phyloP scores from a whole-genome alignment of 1,140 invertebrate genomes.

The Musca vetustissima region DNA sequence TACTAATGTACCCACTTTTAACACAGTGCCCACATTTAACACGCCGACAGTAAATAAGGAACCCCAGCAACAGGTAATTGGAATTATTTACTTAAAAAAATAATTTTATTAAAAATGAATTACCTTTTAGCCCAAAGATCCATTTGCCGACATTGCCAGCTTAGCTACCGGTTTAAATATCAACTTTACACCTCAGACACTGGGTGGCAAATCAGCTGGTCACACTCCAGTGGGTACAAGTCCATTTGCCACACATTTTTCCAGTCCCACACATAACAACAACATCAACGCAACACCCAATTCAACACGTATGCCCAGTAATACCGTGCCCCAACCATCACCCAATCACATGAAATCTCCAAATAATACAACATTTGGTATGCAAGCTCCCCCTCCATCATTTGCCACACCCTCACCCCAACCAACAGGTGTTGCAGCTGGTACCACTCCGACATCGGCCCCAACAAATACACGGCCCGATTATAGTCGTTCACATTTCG shows the following conservation, averaged over 20 bases:
- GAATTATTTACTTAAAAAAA: constrained; percentile 12
- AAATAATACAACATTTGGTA: constrained; percentile 19
- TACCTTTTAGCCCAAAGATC: constrained; percentile 49
- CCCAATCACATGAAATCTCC: constrained; percentile 33
- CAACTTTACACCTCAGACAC: constrained; percentile 46
- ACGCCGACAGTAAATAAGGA: constrained; percentile 46
- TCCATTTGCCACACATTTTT: constrained; percentile 53
- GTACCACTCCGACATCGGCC: constrained; percentile 17
- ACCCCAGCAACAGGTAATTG: constrained; percentile 30
- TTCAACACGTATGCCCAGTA: background rate
- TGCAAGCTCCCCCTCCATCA: background rate
- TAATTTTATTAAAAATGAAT: too few species aligned
- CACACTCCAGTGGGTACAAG: constrained; percentile 41
- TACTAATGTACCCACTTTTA: constrained; percentile 31
- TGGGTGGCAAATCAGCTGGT: constrained; percentile 41
- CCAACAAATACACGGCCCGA: constrained; percentile 51
- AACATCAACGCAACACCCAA: constrained; percentile 32
- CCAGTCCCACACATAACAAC: constrained; percentile 56
- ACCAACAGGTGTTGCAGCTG: background rate
- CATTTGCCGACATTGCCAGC: constrained; percentile 62
- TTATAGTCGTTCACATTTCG: constrained; percentile 71
- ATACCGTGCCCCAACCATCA: constrained; percentile 9
- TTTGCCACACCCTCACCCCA: too few species aligned
- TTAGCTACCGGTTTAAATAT: constrained; percentile 53
- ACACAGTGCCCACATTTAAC: constrained; percentile 42